Evolutionary conservation across 1,140 invertebrate species (phyloP), one percentile per base, ranked within the genome.

Genomic region (Drosophila triauraria): DNA sequence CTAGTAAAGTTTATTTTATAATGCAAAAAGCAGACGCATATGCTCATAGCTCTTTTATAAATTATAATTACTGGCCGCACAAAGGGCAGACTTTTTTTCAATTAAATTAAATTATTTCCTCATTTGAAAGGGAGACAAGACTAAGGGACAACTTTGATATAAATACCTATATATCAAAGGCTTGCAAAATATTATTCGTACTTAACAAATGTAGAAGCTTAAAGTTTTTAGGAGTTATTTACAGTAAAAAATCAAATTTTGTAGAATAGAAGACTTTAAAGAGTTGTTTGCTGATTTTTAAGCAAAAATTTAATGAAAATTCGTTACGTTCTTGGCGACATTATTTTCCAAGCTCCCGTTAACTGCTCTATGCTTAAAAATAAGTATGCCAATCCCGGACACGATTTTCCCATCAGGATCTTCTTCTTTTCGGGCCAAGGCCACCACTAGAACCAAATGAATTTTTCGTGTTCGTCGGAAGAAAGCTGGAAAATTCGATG

Each of bases 371-470:
- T n/a, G 32, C 30, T 38, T 38, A 23, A 68, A 20, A 63, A 17
- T 40, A 50, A 23, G 30, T 43, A 35, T 20, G 13, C 2, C 32
- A 32, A 17, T 40, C 25, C 25, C 5, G 38, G 40, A 70, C 67
- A 70, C 48, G 63, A 43, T 38, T 56, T 64, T 64, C 3, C 72
- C 72, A 75, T 64, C 72, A 68, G 62, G 40, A 54, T 63, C 51
- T 50, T 42, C 3, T n/a, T 17, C 43, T 47, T 40, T n/a, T n/a
- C n/a, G 40, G 50, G 50, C 47, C 67, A 53, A 69, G 67, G 67
- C 67, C 67, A 69, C 62, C 67, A 70, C 67, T 68, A 70, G 67
- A 10, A 42, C 46, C 32, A 70, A 70, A 70, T 70, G 67, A 70
- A 70, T 56, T 70, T 70, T 70, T 56, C 67, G 67, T 70, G 67